phyloP scores from a whole-genome alignment of 2,888 invertebrate genomes.

The Danaus chrysippus region DNA sequence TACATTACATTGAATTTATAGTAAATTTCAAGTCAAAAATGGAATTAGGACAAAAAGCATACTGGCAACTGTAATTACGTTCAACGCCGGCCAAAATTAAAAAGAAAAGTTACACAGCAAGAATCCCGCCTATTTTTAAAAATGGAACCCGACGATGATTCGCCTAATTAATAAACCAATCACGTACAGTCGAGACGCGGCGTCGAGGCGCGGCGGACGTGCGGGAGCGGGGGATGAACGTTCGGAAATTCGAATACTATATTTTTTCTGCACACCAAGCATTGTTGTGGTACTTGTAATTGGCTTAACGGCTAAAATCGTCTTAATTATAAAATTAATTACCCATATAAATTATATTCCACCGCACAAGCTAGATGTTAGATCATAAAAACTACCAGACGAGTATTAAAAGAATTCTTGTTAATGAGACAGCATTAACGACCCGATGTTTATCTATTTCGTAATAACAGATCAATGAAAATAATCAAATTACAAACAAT shows the following conservation, averaged over 20 bases:
- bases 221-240: slow-evolving; percentile 77
- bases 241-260: slow-evolving; percentile 75
- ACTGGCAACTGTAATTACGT: slow-evolving; percentile 73
- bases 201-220: slow-evolving; percentile 76
- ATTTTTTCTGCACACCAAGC: slow-evolving; percentile 73
- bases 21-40: slow-evolving; percentile 53
- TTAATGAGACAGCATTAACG: slow-evolving; percentile 45
- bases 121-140: slow-evolving; percentile 80
- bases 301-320: slow-evolving; percentile 69
- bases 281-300: slow-evolving; percentile 74
- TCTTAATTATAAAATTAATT: slow-evolving; percentile 63
- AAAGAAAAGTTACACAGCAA: slow-evolving; percentile 74
- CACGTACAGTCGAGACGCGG: slow-evolving; percentile 79
- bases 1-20: slow-evolving; percentile 51
- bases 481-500: slow-evolving; percentile 52
- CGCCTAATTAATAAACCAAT: slow-evolving; percentile 80
- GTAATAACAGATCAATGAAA: slow-evolving; percentile 32
- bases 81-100: slow-evolving; percentile 74
- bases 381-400: slow-evolving; percentile 31
- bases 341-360: slow-evolving; percentile 40
- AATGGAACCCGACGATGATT: slow-evolving; percentile 70
- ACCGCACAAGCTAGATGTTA: slow-evolving; percentile 46
- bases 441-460: slow-evolving; percentile 41
- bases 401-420: slow-evolving; percentile 40
- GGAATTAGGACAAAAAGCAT: slow-evolving; percentile 67